Conservation (phyloP, 1,140 invertebrate genomes). For the Diploscapter pachys region DNA sequence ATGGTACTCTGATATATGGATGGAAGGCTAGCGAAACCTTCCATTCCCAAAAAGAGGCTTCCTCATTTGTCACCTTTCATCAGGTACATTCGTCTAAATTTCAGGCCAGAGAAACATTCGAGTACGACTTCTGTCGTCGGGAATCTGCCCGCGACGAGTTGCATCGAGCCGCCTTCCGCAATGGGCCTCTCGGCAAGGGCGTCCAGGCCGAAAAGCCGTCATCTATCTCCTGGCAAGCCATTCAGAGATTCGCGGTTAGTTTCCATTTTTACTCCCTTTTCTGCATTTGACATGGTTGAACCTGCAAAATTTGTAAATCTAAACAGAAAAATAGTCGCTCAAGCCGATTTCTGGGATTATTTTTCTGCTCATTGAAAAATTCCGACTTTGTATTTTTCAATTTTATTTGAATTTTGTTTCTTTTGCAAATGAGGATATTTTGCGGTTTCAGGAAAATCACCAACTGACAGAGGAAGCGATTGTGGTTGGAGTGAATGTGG, state of each 20-base stretch:
- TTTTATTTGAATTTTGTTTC: background rate
- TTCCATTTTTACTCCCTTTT: slow-evolving; percentile 26
- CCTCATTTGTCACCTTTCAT: background rate
- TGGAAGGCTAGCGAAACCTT: slow-evolving; percentile 11
- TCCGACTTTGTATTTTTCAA: too few species aligned
- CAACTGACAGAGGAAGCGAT: slow-evolving; percentile 46
- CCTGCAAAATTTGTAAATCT: background rate
- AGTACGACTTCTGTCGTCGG: slow-evolving; percentile 26
- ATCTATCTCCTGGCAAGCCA: slow-evolving; percentile 6
- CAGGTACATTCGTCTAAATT: too few species aligned
- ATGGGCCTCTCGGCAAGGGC: slow-evolving; percentile 49
- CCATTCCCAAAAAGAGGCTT: slow-evolving; percentile 35
- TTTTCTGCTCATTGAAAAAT: background rate
- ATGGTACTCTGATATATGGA: background rate
- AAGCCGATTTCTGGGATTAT: background rate
- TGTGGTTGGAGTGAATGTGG: slow-evolving; percentile 52
- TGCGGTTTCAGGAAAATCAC: slow-evolving; percentile 16
- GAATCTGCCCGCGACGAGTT: slow-evolving; percentile 48
- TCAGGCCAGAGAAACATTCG: too few species aligned
- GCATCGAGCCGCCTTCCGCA: slow-evolving; percentile 52
- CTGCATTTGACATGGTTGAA: slow-evolving; percentile 18
- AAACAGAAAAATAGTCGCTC: background rate
- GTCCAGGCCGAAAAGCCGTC: slow-evolving; percentile 30
- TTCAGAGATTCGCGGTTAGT: too few species aligned
- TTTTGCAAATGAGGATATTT: background rate